Evolutionary conservation across 2,113 vertebrate genomes (phyloP).

Genomic region (Haplochromis burtoni): DNA sequence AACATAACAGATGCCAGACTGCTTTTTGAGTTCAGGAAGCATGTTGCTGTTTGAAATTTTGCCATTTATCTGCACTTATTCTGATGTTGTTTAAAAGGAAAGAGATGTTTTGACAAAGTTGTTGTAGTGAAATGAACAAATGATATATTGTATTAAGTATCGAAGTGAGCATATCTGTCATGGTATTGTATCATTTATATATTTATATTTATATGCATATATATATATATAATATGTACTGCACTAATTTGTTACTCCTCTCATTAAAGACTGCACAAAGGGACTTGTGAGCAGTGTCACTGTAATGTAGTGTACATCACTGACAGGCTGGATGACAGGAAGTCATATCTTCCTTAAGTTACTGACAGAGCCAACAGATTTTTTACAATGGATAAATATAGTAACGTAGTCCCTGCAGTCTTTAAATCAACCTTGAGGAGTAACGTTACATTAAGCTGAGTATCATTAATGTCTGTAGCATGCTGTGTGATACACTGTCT

Average conservation of each 20-base stretch:
- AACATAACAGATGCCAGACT: neutral
- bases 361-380: neutral
- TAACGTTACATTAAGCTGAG: neutral
- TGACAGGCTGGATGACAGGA: neutral
- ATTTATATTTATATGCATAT: neutral
- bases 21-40: neutral
- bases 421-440: neutral
- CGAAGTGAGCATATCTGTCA: neutral
- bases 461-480: conserved; percentile 1
- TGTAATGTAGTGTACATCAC: neutral
- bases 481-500: conserved; percentile 6
- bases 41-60: neutral
- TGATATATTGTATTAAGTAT: neutral
- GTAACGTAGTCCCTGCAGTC: neutral
- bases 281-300: neutral
- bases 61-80: neutral
- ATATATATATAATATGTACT: neutral
- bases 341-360: neutral
- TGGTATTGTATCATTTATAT: fast-evolving
- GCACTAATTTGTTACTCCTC: neutral
- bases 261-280: neutral
- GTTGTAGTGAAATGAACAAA: neutral
- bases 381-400: neutral
- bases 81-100: neutral
- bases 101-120: neutral